Evolutionary conservation across 2,113 vertebrate genomes (phyloP), one percentile per base, ranked within the genome.

Genomic region (Probosciger aterrimus): DNA sequence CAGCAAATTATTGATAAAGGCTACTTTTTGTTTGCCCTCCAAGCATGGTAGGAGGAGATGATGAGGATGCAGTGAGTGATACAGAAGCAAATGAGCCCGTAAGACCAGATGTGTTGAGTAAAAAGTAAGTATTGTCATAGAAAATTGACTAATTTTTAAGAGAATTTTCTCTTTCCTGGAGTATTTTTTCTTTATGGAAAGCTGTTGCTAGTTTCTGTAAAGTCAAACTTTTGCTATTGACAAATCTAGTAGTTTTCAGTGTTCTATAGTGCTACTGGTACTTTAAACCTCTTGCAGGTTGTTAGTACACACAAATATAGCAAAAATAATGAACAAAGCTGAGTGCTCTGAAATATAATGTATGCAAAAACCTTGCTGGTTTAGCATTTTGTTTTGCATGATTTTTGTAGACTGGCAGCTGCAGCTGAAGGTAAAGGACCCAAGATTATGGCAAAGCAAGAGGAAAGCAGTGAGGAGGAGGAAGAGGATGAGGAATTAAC

Each of bases 11-110:
- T 11, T 93, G 39, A 96, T 78, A 64, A 77, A 74, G 14, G 19
- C 69, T 96, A 59, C 82, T 96, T 79, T 91, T 91, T 97, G 25
- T 88, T 94, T 98, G 28, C 37, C 11, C 43, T 96, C 43, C 43
- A 88, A 99, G 99, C 97, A 98, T 99, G 99, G 91, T 98, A 35
- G 99, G 98, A 74, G 99, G 99, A 15, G 98, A 99, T 17, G 99
- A 99, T 64, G 99, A 99, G 37, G 99, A 99, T 59, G 98, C 98
- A 50, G 97, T 98, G 86, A 99, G 99, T 71, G 99, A 99, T 93
- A 98, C 99, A 4, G 99, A 99, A 23, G 74, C 93, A 74, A 98
- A 97, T 16, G 96, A 98, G 86, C 97, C 97, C n/a, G 95, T 99
- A 62, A 97, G 96, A 59, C 98, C 98, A 53, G 99, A 99, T 50